Conservation (phyloP, 2,797 vertebrate genomes). For the Gallinago solitaria region DNA sequence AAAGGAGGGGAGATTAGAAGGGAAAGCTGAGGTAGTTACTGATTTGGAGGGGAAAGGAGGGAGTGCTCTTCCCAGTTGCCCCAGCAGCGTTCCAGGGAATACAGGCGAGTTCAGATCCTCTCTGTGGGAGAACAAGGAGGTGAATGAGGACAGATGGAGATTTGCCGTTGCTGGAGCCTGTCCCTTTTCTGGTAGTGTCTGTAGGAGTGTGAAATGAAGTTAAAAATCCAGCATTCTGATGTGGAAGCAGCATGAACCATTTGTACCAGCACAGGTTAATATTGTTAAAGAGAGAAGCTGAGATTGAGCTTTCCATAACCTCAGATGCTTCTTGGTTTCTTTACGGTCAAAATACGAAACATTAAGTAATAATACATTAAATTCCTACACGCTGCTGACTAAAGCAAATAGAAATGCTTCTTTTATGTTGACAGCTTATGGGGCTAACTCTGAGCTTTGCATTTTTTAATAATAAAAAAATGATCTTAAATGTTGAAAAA, state of each 20-base stretch:
- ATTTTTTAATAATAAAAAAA: constrained; percentile 13
- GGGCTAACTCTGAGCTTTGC: background rate
- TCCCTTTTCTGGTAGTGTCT: background rate
- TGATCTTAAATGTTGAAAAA: background rate
- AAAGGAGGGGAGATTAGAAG: background rate
- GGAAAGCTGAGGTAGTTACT: background rate
- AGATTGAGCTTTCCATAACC: background rate
- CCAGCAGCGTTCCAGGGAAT: background rate
- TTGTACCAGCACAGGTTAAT: background rate
- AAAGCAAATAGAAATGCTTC: background rate
- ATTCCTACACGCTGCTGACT: background rate
- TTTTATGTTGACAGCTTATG: background rate
- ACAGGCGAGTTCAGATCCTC: background rate
- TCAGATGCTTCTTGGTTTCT: background rate
- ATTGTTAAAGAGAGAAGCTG: background rate
- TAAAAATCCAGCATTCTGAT: background rate
- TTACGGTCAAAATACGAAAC: background rate
- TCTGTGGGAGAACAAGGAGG: background rate
- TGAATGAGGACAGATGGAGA: background rate
- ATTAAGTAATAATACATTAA: background rate
- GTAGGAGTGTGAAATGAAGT: background rate
- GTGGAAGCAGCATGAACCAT: background rate
- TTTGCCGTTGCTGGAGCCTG: background rate
- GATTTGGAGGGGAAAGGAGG: background rate
- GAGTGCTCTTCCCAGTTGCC: background rate